phyloP scores from a whole-genome alignment of 1,140 invertebrate species.

The Oncopeltus fasciatus region DNA sequence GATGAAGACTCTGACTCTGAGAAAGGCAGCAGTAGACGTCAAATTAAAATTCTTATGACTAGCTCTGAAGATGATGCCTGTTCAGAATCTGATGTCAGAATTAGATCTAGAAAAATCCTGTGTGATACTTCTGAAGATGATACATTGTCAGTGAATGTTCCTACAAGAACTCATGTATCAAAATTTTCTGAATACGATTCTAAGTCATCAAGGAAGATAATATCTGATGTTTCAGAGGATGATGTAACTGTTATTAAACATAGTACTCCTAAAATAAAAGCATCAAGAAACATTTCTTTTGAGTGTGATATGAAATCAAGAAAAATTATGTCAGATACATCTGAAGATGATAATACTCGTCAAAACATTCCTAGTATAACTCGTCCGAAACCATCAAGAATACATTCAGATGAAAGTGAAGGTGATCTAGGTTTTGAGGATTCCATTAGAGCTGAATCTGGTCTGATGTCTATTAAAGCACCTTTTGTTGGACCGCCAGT shows the following conservation, averaged over 20 bases:
- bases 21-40: slow-evolving; percentile 19
- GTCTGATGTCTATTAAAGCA: not conserved
- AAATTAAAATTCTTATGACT: slow-evolving; percentile 24
- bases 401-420: slow-evolving; percentile 44
- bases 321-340: slow-evolving; percentile 41
- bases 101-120: slow-evolving; percentile 30
- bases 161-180: slow-evolving; percentile 27
- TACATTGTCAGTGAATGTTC: slow-evolving; percentile 30
- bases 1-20: slow-evolving; percentile 62
- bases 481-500: not conserved
- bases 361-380: slow-evolving; percentile 31
- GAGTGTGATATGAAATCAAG: slow-evolving; percentile 32
- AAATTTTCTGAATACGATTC: slow-evolving; percentile 36
- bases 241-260: slow-evolving; percentile 26
- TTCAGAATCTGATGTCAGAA: slow-evolving; percentile 23
- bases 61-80: slow-evolving; percentile 26
- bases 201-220: slow-evolving; percentile 29
- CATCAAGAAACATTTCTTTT: slow-evolving; percentile 38
- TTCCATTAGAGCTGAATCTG: slow-evolving; percentile 12
- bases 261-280: slow-evolving; percentile 29
- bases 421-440: slow-evolving; percentile 32
- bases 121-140: slow-evolving; percentile 44
- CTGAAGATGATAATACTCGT: slow-evolving; percentile 34
- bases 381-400: slow-evolving; percentile 36
- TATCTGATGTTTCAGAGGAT: slow-evolving; percentile 43